Base-by-base conservation (phyloP, 2,888 invertebrate species). In the Callyntrura guangdongensis region DNA sequence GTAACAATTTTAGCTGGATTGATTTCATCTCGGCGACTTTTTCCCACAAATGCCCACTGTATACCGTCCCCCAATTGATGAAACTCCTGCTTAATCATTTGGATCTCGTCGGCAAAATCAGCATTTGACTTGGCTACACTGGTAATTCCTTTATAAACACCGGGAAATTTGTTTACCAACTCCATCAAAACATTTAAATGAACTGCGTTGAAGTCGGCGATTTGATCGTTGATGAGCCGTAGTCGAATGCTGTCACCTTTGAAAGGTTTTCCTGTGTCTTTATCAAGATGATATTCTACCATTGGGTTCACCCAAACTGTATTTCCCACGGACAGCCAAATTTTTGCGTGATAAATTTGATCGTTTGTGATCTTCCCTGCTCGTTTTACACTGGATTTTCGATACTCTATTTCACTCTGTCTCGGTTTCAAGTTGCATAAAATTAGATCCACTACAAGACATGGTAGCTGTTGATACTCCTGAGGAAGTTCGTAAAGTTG, bases 281-380 rank as follows among this genome's bases (percentile, higher is more conserved):
- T 22, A 45, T 90, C 90, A 9, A 72, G 14, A 22, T 84, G 61
- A 17, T 79, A 79, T 5, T 92, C 91, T 11, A 91, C 87, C 82
- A 92, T 85, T 8, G 93, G 92, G 56, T 93, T 91, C 2, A 93
- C 87, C 91, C 91, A 92, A 14, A 92, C 45, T 6, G 89, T 91
- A 59, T 91, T 72, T 2, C 64, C 74, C 1, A 92, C 47, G 0
- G 91, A 72, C 5, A 91, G 56, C 64, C 81, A 85, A 53, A 92
- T 89, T 49, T 88, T 92, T n/a, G 90, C 92, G 53, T 81, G 49
- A n/a, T 59, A 83, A 36, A 91, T 91, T 69, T 91, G 82, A 1
- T 69, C 86, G 9, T 0, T 0, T 8, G 79, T 77, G 1, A 90
- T 20, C 4, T 84, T 25, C 25, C 56, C 64, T 27, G 90, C 90